Evolutionary conservation across 2,113 vertebrate species (phyloP).

Genomic region (Prochilodus magdalenae): DNA sequence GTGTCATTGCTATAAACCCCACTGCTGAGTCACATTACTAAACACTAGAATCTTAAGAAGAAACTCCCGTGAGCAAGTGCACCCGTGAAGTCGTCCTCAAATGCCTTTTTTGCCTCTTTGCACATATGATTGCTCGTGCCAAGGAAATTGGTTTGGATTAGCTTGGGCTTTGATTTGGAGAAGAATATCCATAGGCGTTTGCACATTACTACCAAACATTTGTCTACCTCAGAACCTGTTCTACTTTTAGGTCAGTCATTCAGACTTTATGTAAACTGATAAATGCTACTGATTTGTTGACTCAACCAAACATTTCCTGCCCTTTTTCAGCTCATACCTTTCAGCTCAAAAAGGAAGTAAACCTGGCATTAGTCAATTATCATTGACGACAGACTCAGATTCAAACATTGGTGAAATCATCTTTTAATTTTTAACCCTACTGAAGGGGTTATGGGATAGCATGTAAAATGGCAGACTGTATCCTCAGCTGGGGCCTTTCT

Average conservation of each 20-base stretch:
- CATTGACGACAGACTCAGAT: no score
- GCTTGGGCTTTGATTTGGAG: slow-evolving; percentile 23
- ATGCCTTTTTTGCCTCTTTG: not conserved
- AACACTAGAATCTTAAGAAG: not conserved
- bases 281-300: no score
- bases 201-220: slow-evolving; percentile 15
- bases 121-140: not conserved
- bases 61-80: not conserved
- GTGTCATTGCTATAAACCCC: not conserved
- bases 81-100: not conserved
- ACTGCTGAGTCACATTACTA: not conserved
- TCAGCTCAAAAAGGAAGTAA: no score
- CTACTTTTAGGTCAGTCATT: not conserved
- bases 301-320: no score
- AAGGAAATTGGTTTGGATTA: slow-evolving; percentile 22
- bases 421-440: no score
- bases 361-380: no score
- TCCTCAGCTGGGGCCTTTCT: no score
- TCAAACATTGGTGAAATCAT: no score
- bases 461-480: no score
- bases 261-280: no score
- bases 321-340: no score
- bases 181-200: slow-evolving; percentile 26
- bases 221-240: not conserved
- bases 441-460: no score